phyloP scores from a whole-genome alignment of 2,797 vertebrate genomes.

The Mus caroli region DNA sequence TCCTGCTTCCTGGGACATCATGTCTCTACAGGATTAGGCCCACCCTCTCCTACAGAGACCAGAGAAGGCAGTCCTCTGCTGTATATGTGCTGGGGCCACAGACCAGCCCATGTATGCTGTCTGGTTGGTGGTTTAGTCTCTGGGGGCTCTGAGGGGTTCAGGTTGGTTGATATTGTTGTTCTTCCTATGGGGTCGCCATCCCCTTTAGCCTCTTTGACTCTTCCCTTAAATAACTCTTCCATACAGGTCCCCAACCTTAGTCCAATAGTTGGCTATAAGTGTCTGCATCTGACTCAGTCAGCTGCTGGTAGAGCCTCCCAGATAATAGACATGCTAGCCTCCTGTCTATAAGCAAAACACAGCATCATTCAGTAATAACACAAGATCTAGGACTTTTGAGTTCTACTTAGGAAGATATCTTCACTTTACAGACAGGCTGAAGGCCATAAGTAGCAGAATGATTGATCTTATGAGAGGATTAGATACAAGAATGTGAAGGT shows the following conservation, averaged over 20 bases:
- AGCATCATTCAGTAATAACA: neutral
- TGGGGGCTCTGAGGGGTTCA: neutral
- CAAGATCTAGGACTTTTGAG: neutral
- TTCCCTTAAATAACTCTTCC: neutral
- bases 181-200: neutral
- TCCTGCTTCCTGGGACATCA: neutral
- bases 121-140: neutral
- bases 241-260: neutral
- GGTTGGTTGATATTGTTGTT: neutral
- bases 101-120: neutral
- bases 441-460: neutral
- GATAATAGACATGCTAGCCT: neutral
- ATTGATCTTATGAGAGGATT: neutral
- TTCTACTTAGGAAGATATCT: constrained; percentile 18
- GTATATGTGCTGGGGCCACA: neutral
- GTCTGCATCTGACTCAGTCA: neutral
- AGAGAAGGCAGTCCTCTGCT: neutral
- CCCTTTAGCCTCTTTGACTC: neutral
- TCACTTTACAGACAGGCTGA: neutral
- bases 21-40: neutral
- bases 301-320: neutral
- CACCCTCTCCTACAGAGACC: neutral
- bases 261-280: neutral
- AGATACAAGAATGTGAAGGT: neutral
- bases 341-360: neutral